These are phyloP conservation scores for Corydoras maculifer DNA, from an alignment of 2,113 vertebrate species.

Conservation along the genomic window DNA sequence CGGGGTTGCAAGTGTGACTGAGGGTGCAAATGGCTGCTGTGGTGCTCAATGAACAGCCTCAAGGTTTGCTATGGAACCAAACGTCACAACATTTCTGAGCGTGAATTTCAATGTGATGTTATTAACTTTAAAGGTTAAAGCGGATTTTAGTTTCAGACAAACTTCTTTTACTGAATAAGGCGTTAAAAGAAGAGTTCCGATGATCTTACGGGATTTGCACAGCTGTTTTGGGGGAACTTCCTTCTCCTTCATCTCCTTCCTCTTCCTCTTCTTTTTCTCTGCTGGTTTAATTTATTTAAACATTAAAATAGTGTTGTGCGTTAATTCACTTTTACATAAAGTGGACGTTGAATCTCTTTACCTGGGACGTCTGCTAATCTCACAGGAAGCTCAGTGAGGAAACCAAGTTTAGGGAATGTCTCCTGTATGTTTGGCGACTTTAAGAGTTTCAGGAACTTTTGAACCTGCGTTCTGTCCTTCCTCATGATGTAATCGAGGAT, in stretches of 20 bases:
- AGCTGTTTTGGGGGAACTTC: neutral
- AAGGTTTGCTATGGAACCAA: too few relatives aligned
- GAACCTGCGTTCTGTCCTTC: constrained; percentile 42
- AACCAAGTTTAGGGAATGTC: constrained; percentile 55
- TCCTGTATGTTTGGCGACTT: constrained; percentile 45
- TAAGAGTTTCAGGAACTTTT: constrained; percentile 52
- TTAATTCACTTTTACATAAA: neutral
- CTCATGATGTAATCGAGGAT: constrained; percentile 60
- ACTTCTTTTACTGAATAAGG: neutral
- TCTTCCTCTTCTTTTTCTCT: constrained; percentile 12
- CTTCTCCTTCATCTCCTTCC: neutral
- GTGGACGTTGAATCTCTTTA: constrained; percentile 15
- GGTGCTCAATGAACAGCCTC: too few relatives aligned
- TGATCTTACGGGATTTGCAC: constrained; percentile 6
- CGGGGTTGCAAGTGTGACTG: too few relatives aligned
- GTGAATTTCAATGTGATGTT: too few relatives aligned
- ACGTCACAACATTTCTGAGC: too few relatives aligned
- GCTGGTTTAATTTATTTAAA: too few relatives aligned
- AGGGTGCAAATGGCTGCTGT: too few relatives aligned
- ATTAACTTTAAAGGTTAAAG: too few relatives aligned
- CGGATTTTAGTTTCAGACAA: too few relatives aligned
- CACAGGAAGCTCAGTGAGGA: constrained; percentile 40
- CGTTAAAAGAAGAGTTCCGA: neutral
- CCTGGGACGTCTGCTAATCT: constrained; percentile 25
- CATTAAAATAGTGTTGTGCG: too few relatives aligned